Evolutionary conservation across 2,113 vertebrate genomes (phyloP).

Genomic region (Odontophorus gujanensis): DNA sequence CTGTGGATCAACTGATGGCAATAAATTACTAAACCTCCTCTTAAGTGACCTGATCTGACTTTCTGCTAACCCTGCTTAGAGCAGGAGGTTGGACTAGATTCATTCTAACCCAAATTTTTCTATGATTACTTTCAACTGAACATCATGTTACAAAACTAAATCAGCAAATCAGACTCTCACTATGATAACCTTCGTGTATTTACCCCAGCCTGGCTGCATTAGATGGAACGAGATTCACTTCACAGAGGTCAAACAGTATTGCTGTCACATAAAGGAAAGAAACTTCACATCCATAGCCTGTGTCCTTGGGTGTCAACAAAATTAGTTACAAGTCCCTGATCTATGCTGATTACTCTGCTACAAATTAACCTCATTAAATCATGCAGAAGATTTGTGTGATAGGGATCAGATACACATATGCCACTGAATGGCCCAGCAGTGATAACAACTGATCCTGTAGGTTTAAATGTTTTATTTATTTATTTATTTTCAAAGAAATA

Average conservation of each 20-base stretch:
- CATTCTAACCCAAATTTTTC: neutral
- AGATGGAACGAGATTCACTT: neutral
- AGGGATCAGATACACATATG: neutral
- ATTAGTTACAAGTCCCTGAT: neutral
- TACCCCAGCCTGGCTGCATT: neutral
- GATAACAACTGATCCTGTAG: neutral
- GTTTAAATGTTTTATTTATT: neutral
- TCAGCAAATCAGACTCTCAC: neutral
- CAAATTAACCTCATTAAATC: neutral
- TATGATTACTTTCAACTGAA: neutral
- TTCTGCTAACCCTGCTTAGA: neutral
- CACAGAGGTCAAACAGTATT: neutral
- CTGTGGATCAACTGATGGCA: neutral
- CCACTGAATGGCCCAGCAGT: neutral
- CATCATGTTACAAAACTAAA: neutral
- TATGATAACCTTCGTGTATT: neutral
- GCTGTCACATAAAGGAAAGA: neutral
- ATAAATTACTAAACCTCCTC: neutral
- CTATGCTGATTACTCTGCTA: neutral
- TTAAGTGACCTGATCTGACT: neutral
- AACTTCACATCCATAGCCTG: neutral
- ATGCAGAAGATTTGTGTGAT: neutral
- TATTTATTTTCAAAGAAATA: too few species aligned
- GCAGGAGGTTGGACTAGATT: neutral
- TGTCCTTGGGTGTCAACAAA: neutral